phyloP scores from a whole-genome alignment of 2,888 invertebrate species.

The Idaea biselata region DNA sequence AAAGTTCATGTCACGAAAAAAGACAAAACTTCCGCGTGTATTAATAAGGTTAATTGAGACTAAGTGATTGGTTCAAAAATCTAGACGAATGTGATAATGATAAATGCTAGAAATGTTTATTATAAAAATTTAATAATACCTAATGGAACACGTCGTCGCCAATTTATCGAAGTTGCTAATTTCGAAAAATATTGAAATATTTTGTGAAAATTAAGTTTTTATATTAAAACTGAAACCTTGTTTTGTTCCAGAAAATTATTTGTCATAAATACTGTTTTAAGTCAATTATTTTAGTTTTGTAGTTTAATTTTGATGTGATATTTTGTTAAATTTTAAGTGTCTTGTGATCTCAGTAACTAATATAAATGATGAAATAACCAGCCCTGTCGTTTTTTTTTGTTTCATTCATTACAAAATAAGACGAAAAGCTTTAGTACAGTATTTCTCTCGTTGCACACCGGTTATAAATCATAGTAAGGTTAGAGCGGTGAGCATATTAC shows the following conservation, averaged over 20 bases:
- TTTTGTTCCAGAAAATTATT: neutral
- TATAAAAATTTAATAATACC: neutral
- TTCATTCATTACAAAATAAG: neutral
- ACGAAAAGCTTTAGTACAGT: neutral
- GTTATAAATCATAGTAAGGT: too few species aligned
- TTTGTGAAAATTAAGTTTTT: neutral
- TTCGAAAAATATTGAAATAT: neutral
- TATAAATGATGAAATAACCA: conserved; percentile 60
- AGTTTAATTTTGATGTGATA: conserved; percentile 49
- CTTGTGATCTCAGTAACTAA: conserved; percentile 71
- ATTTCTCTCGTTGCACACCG: too few species aligned
- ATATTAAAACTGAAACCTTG: neutral
- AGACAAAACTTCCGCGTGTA: too few species aligned
- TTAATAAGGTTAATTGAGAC: too few species aligned
- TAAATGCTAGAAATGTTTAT: neutral
- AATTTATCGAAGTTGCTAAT: neutral
- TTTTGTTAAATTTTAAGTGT: conserved; percentile 59
- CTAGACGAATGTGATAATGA: conserved; percentile 1
- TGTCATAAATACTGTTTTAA: conserved; percentile 6
- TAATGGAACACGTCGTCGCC: neutral
- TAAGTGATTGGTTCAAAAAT: neutral
- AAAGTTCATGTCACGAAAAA: too few species aligned
- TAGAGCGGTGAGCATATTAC: too few species aligned
- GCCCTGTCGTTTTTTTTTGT: conserved; percentile 20
- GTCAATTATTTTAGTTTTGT: conserved; percentile 24